Conservation (phyloP, 2,888 invertebrate species). For the Agriotes lineatus region DNA sequence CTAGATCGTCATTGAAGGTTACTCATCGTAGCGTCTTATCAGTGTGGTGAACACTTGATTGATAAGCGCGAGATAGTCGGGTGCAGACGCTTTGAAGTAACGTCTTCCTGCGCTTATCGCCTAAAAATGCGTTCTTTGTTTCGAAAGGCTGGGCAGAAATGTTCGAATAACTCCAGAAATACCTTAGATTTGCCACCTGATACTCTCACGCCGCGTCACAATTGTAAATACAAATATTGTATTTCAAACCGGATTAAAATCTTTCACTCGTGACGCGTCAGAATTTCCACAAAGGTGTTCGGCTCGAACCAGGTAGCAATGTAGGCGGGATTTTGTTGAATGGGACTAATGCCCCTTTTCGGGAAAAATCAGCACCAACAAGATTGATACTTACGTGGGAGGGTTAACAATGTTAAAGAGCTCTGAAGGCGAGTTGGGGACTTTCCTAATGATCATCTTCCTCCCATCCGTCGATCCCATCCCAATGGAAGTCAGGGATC, state of each 20-base stretch:
- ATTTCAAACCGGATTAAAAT: slow-evolving; percentile 17
- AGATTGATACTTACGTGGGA: slow-evolving; percentile 76
- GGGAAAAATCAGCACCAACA: too few species aligned
- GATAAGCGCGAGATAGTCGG: slow-evolving; percentile 1
- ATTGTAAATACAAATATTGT: slow-evolving; percentile 12
- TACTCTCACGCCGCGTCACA: not conserved
- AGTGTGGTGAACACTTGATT: not conserved
- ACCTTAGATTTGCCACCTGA: not conserved
- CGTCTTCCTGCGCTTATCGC: too few species aligned
- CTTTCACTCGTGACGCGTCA: not conserved
- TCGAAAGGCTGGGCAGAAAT: too few species aligned
- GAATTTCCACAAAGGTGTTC: not conserved
- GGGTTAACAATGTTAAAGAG: slow-evolving; percentile 88
- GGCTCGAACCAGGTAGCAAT: too few species aligned
- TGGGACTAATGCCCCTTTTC: too few species aligned
- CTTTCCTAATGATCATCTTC: slow-evolving; percentile 85
- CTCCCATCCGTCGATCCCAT: slow-evolving; percentile 91
- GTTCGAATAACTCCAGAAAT: too few species aligned
- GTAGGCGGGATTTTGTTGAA: too few species aligned
- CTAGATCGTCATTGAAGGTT: not conserved
- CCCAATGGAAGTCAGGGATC: slow-evolving; percentile 86
- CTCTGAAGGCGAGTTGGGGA: slow-evolving; percentile 88
- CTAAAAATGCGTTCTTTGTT: too few species aligned
- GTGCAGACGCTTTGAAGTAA: not conserved
- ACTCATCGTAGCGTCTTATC: not conserved